Percentiles rank a stretch among this genome's conserved stretches.
These are phyloP conservation scores for Ceyx melanurus DNA, from an alignment of 2,113 vertebrate genomes.

Conservation along the genomic window DNA sequence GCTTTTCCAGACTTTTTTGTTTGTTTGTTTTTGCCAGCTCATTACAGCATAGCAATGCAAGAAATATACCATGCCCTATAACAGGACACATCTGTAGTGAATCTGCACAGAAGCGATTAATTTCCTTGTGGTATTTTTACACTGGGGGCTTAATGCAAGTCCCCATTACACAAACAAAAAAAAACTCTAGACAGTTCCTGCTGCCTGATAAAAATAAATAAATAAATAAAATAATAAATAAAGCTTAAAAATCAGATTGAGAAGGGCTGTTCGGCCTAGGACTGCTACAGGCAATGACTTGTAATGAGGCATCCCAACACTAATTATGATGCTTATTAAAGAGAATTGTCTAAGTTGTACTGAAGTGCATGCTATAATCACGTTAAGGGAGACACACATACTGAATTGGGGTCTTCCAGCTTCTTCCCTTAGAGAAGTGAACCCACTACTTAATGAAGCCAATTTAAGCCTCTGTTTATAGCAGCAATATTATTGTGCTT, in stretches of 20 bases:
- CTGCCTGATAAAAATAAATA: constrained; percentile 74
- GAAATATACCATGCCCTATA: constrained; percentile 51
- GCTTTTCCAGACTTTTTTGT: constrained; percentile 43
- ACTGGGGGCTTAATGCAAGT: constrained; percentile 70
- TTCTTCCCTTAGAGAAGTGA: not conserved
- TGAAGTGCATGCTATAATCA: constrained; percentile 56
- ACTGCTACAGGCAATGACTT: constrained; percentile 75
- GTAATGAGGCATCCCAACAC: constrained; percentile 74
- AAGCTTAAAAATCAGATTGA: constrained; percentile 63
- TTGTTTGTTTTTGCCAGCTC: not conserved
- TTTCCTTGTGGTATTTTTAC: constrained; percentile 82
- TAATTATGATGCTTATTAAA: constrained; percentile 79
- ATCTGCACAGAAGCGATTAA: constrained; percentile 81
- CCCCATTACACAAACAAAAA: constrained; percentile 75
- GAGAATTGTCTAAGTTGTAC: constrained; percentile 69
- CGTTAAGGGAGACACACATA: not conserved
- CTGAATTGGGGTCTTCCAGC: not conserved
- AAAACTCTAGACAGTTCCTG: constrained; percentile 77
- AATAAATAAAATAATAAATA: not conserved
- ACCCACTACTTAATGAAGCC: not conserved
- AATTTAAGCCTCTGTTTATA: not conserved
- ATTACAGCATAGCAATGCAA: constrained; percentile 60
- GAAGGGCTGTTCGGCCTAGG: constrained; percentile 68
- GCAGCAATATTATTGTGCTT: constrained; percentile 17
- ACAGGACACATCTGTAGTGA: constrained; percentile 72